phyloP scores from a whole-genome alignment of 2,888 invertebrate genomes.

The Nesidiocoris tenuis region DNA sequence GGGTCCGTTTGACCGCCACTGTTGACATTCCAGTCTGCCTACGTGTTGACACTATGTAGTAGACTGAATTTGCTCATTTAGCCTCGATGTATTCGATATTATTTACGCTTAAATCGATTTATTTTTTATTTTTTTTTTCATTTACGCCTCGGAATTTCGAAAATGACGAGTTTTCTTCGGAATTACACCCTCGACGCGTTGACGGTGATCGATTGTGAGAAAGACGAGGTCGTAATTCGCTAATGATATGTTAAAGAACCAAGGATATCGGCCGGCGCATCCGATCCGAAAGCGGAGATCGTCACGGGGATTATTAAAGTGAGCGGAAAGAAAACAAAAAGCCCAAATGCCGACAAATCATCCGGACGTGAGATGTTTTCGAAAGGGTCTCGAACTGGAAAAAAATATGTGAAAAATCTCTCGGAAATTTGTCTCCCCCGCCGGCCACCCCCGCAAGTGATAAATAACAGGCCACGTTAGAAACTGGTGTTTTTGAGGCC shows the following conservation, averaged over 20 bases:
- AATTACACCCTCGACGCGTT: not conserved
- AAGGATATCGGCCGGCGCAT: not conserved
- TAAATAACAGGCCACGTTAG: not conserved
- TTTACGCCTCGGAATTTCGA: no score
- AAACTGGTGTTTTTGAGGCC: constrained; percentile 27
- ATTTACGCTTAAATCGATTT: no score
- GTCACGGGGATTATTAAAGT: not conserved
- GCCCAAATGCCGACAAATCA: not conserved
- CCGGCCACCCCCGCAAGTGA: not conserved
- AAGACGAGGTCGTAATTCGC: not conserved
- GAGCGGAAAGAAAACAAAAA: not conserved
- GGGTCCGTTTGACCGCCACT: not conserved
- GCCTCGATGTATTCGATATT: no score
- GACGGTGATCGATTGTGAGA: not conserved
- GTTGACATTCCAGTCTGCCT: no score
- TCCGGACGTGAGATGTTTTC: not conserved
- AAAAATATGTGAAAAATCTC: not conserved
- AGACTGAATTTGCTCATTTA: no score
- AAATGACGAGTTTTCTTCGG: not conserved
- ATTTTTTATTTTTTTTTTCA: no score
- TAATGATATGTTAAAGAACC: not conserved
- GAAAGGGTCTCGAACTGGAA: not conserved
- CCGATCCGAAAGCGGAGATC: no score
- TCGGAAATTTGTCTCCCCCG: not conserved
- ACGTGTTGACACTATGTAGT: no score